Evolutionary conservation across 2,797 vertebrate genomes (phyloP), one percentile per base, ranked within the genome.

Genomic region (Linurgus olivaceus): DNA sequence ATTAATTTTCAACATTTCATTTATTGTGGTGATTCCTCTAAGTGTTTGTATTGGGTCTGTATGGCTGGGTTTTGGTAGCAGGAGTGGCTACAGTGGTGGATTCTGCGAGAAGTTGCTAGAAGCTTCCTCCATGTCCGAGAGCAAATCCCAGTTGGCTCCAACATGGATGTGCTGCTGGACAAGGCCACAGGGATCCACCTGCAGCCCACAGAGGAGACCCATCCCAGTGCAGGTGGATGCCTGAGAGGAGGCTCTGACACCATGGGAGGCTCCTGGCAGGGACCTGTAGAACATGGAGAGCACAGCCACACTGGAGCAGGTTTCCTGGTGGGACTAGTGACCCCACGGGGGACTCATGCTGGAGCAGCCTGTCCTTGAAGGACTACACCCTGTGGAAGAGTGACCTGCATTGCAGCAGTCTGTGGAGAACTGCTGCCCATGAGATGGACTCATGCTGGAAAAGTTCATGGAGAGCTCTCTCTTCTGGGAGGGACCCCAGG

Each of bases 401-500:
- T 4, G 54, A 29, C 38, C 24, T 2, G 0, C 1, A 0, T 0
- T 7, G 61, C 52, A 51, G 52, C 45, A n/a, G n/a, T 9, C 5
- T 17, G 15, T 38, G 40, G 29, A 61, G 47, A 61, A 20, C 33
- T 45, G 38, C 3, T 59, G 62, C n/a, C 52, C 2, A 0, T 19
- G 52, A 44, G 38, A 52, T n/a, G 38, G 24, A 52, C 13, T 45
- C 72, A 20, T 0, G 4, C 0, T 17, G 29, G 42, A 75, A 29
- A 40, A 45, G 6, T 4, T 28, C 28, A 37, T 5, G 28, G 19
- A 16, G 37, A 58, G 23, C 23, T 13, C 10, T 28, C 37, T 58
- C n/a, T 37, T 51, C 10, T n/a, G n/a, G n/a, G 9, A 67, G 7
- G 23, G 18, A 51, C 6, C 8, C n/a, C 28, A 67, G 2, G 0